Base-by-base conservation (phyloP, 2,113 vertebrate genomes). In the Oxyura jamaicensis region DNA sequence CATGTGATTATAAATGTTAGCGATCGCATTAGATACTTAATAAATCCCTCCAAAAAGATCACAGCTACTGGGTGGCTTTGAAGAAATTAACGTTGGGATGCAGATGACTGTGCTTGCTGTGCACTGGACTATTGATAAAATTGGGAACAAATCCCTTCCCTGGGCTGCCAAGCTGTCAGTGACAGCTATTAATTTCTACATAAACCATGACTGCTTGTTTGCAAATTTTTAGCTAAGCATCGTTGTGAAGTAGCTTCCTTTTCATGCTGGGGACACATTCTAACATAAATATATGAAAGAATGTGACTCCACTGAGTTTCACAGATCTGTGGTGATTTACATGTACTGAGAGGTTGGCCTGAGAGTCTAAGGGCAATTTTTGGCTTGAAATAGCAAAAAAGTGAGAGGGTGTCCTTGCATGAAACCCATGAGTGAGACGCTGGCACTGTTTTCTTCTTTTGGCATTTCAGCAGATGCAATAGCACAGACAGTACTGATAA, bases 1-100 rank as follows among this genome's bases (percentile, higher is more conserved):
- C 96, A 93, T 89, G 80, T 89, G 88, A 96, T 91, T 96, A 92
- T 60, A 91, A 93, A 92, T 48, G 74, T 92, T 92, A 89, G 86
- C 73, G 88, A 89, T 96, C 89, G 87, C 83, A 87, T 91, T 86
- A 91, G 77, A 78, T 79, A 86, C 83, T 94, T 82, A 93, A 96
- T 96, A 96, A 93, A 92, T 91, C 75, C 85, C 93, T 74, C 87
- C 59, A 48, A 83, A 92, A 93, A 59, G 86, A 95, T 92, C 88
- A 83, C 63, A 91, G 92, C 77, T 92, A 92, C 92, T 92, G 50
- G 35, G 74, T 66, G 86, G 66, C 77, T 85, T 86, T 85, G 86
- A 93, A 95, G 90, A 92, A 93, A 91, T 42, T 25, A 36, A 66
- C 79, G 72, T 11, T 55, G 62, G 78, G 53, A 88, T 71, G 62